Evolutionary conservation across 2,888 invertebrate genomes (phyloP).

Genomic region (Drosophila sordidula): DNA sequence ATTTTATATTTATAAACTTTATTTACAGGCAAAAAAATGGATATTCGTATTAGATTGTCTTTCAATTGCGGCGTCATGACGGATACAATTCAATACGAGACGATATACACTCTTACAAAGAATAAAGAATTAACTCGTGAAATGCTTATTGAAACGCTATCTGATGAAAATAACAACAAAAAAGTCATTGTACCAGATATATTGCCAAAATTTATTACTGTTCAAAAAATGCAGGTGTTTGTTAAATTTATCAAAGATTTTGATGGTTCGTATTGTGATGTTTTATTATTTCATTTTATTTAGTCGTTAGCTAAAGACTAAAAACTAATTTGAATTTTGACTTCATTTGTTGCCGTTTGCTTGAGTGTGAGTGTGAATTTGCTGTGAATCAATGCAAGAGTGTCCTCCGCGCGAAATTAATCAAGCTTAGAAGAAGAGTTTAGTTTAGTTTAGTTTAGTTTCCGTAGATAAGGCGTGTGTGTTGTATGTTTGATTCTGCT

Average conservation of each 20-base stretch:
- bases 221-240: slow-evolving; percentile 53
- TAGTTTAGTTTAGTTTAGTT: no score
- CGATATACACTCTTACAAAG: slow-evolving; percentile 34
- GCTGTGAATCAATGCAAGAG: no score
- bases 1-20: not conserved
- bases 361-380: no score
- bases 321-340: no score
- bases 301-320: no score
- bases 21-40: slow-evolving; percentile 32
- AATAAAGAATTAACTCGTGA: slow-evolving; percentile 45
- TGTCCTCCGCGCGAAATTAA: no score
- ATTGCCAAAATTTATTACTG: slow-evolving; percentile 60
- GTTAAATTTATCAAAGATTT: slow-evolving; percentile 50
- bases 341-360: no score
- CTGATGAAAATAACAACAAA: slow-evolving; percentile 12
- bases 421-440: no score
- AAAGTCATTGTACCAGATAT: slow-evolving; percentile 58
- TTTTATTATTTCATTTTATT: no score
- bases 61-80: slow-evolving; percentile 23
- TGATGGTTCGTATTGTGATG: slow-evolving; percentile 40
- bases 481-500: no score
- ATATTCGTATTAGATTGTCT: slow-evolving; percentile 48
- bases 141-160: slow-evolving; percentile 36
- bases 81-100: slow-evolving; percentile 41
- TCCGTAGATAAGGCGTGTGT: no score